phyloP scores from a whole-genome alignment of 37 sponge, comb jelly and placozoan genomes.

The Haliclona indistincta region DNA sequence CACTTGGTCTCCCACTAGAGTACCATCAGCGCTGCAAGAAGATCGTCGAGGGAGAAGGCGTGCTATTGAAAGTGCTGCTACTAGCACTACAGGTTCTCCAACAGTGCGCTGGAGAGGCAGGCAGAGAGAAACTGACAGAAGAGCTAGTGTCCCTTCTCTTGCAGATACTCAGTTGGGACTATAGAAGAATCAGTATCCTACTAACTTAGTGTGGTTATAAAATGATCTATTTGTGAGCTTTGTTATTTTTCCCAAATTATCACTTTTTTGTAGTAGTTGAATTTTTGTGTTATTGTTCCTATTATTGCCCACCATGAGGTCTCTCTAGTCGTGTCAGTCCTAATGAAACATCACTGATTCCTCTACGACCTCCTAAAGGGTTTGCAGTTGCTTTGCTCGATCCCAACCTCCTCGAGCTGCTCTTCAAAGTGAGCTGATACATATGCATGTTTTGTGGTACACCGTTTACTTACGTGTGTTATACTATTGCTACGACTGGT shows the following conservation, averaged over 20 bases:
- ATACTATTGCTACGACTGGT: no score
- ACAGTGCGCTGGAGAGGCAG: constrained; percentile 3
- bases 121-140: no score
- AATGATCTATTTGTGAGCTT: background rate
- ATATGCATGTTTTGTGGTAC: no score
- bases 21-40: constrained; percentile 64
- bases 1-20: constrained; percentile 55
- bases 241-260: no score
- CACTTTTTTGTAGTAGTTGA: no score
- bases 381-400: constrained; percentile 45
- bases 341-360: background rate
- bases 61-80: constrained; percentile 34
- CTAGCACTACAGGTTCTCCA: constrained; percentile 41
- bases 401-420: constrained; percentile 39
- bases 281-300: background rate
- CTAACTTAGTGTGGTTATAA: background rate
- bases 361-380: constrained; percentile 40
- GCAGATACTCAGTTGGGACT: constrained; percentile 75
- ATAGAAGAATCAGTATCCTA: background rate
- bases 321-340: background rate
- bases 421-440: constrained; percentile 52
- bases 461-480: no score
- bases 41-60: constrained; percentile 54
- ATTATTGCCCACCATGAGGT: background rate
- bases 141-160: constrained; percentile 14